Evolutionary conservation across 2,113 vertebrate genomes (phyloP), one percentile per base, ranked within the genome.

Genomic region (Sapajus apella): DNA sequence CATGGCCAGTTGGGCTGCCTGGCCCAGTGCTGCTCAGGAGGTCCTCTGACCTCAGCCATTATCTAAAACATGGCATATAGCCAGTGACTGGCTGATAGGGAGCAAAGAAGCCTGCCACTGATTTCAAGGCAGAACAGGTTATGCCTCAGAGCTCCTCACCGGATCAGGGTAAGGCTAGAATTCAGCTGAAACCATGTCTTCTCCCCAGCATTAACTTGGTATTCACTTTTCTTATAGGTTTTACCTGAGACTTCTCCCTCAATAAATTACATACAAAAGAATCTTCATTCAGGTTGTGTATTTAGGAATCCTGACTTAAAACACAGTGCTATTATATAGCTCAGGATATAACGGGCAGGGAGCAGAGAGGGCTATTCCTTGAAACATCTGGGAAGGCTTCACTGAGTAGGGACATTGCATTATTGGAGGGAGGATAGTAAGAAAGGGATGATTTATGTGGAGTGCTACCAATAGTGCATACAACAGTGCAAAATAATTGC

Each of bases 301-400:
- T 55, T 30, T 35, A 25, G 9, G 58, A 66, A 73, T 6, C 0
- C 17, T 43, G 81, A 43, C 16, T 52, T 40, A 37, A 72, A 16
- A 43, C 40, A 32, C 20, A 9, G 27, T 8, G 32, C 9, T n/a
- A 0, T 18, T 18, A 32, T 32, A 25, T 0, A 50, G 37, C 40
- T n/a, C 16, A 6, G 16, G 20, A 2, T 4, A 1, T 1, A 7
- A 21, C 12, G 20, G 56, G 18, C 16, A 18, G 30, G 17, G 17
- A 52, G n/a, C 45, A 30, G 12, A n/a, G 47, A 37, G 17, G n/a
- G 23, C 2, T 0, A 0, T 79, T 47, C 3, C 47, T 68, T 37
- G 2, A 84, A 30, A 20, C 11, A 18, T 35, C 5, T 11, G 25
- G 23, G 56, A 43, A n/a, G 32, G 17, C 27, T 13, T 66, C 23